Evolutionary conservation across 2,113 vertebrate species (phyloP), one percentile per base, ranked within the genome.

Genomic region (Neoarius graeffei): DNA sequence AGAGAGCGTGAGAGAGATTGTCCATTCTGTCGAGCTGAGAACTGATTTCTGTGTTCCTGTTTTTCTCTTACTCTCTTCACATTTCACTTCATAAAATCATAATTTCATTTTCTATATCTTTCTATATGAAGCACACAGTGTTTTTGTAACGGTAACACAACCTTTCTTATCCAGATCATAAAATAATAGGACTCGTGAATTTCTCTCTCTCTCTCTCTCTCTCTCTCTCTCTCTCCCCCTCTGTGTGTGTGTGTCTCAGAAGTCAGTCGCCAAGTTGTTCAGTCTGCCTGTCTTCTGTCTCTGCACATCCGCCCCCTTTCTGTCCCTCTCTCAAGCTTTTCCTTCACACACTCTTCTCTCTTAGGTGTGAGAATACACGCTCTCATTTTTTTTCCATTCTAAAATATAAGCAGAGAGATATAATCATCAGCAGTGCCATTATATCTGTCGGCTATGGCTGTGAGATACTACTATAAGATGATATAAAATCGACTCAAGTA

Each of bases 271-370:
- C 85, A 76, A 83, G 35, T 90, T 69, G 80, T 59, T 88, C 84
- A 64, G 52, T 86, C 86, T 85, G 77, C 62, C 52, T 88, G 83
- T 85, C 88, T 64, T 90, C 69, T 86, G 66, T 90, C 86, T 79
- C 48, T 83, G 84, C 69, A 79, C 50, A 52, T 81, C 83, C 84
- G 67, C 77, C 77, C 54, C 30, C 71, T 15, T 59, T 69, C 85
- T 19, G 57, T 85, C 71, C 23, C 54, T 80, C 80, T 62, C n/a
- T 52, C 42, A 81, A 14, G 1, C 77, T 57, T 30, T 81, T 59
- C 56, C 54, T 60, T 81, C 57, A 23, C 30, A 23, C 9, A 8
- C 10, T 60, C 42, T 67, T 74, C 81, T 83, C 81, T 52, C 81
- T 59, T 20, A 35, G 25, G 42, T 42, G 42, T 42, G 42, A 42